Evolutionary conservation across 2,888 invertebrate species (phyloP).

Genomic region (Philaethria dido): DNA sequence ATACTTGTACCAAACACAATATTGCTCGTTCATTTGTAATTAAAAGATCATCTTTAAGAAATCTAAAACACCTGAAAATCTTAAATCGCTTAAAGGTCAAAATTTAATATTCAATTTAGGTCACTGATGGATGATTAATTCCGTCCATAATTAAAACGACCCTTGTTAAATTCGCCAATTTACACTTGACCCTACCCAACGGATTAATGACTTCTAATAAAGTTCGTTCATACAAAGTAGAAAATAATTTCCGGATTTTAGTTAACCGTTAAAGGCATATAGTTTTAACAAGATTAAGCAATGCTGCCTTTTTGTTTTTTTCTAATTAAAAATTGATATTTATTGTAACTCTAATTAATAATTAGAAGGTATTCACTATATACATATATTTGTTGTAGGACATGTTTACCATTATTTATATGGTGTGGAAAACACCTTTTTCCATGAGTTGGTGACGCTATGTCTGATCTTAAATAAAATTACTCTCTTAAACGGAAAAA

Average conservation of each 20-base stretch:
- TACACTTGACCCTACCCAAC: conserved; percentile 28
- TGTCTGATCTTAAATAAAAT: too few relatives aligned
- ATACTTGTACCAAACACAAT: neutral
- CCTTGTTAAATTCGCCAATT: conserved; percentile 35
- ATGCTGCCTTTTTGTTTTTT: neutral
- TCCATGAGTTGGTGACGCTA: too few relatives aligned
- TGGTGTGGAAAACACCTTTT: too few relatives aligned
- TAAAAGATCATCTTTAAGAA: neutral
- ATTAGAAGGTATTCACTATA: too few relatives aligned
- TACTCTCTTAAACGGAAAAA: too few relatives aligned
- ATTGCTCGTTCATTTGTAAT: neutral
- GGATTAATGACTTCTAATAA: conserved; percentile 35
- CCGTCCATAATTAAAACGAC: conserved; percentile 29
- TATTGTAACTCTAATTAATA: too few relatives aligned
- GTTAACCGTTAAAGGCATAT: neutral
- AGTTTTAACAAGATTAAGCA: neutral
- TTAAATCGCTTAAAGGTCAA: conserved; percentile 2
- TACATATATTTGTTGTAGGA: too few relatives aligned
- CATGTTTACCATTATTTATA: too few relatives aligned
- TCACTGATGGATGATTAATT: conserved; percentile 30
- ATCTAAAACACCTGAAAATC: neutral
- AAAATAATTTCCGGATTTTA: conserved; percentile 8
- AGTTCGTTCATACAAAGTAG: conserved; percentile 17
- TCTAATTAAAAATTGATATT: neutral
- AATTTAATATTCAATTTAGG: conserved; percentile 21